Conservation (phyloP, 2,797 vertebrate genomes). For the Coracias cyanogaster region DNA sequence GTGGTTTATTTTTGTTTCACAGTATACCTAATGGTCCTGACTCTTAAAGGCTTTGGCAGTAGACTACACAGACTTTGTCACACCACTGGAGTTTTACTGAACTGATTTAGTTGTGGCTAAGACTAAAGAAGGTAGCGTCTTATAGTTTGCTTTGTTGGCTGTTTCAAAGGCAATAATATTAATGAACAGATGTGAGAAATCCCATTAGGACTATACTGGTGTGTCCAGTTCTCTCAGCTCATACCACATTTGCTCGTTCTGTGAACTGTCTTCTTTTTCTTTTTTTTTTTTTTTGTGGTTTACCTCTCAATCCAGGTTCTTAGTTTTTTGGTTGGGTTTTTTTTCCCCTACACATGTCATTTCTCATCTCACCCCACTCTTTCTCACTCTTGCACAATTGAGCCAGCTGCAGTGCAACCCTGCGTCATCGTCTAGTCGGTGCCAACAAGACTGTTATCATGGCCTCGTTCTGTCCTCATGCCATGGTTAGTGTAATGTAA, state of each 20-base stretch:
- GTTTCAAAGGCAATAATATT: neutral
- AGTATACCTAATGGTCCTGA: neutral
- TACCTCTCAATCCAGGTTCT: neutral
- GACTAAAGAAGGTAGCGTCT: neutral
- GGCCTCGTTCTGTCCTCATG: neutral
- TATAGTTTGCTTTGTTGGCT: neutral
- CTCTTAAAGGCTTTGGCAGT: neutral
- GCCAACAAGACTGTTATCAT: constrained; percentile 1
- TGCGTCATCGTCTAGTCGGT: neutral
- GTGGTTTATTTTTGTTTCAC: neutral
- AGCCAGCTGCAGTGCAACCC: neutral
- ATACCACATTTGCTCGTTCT: neutral
- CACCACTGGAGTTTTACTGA: neutral
- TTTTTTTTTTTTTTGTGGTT: neutral
- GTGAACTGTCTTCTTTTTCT: neutral
- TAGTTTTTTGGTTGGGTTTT: neutral
- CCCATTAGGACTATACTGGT: neutral
- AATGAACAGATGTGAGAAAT: constrained; percentile 22
- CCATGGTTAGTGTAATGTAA: constrained; percentile 9
- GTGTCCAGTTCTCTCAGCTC: neutral
- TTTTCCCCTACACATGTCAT: neutral
- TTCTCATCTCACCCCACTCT: neutral
- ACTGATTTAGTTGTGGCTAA: neutral
- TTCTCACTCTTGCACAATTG: neutral
- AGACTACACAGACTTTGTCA: neutral